Evolutionary conservation across 2,797 vertebrate species (phyloP).

Genomic region (Nothura maculosa): DNA sequence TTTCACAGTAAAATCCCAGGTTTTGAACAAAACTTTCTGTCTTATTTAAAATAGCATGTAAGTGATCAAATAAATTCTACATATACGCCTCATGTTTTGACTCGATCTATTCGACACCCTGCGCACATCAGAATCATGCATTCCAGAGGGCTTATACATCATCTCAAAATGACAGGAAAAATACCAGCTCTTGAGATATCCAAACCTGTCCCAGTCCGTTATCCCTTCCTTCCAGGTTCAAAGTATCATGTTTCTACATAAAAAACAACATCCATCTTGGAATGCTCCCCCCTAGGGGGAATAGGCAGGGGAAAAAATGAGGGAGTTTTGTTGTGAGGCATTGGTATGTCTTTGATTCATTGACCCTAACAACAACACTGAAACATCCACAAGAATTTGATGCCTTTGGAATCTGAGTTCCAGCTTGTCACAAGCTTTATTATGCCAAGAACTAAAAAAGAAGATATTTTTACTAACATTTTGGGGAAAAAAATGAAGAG

Average conservation of each 20-base stretch:
- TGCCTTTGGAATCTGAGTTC: conserved; percentile 18
- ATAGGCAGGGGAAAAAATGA: background rate
- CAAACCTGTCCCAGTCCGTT: background rate
- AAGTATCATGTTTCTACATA: conserved; percentile 22
- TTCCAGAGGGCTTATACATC: background rate
- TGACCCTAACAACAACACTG: conserved; percentile 4
- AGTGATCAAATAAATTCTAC: background rate
- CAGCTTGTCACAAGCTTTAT: background rate
- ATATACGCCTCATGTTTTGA: background rate
- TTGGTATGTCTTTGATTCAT: conserved; percentile 42
- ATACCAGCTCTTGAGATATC: background rate
- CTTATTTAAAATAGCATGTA: background rate
- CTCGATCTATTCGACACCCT: background rate
- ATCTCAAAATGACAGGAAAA: background rate
- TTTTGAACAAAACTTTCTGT: background rate
- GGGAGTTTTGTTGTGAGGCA: background rate
- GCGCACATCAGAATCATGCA: background rate
- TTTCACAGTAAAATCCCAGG: background rate
- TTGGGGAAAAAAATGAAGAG: background rate
- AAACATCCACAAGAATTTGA: background rate
- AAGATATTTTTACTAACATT: background rate
- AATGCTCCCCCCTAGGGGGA: conserved; percentile 38
- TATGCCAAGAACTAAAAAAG: background rate
- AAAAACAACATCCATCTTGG: conserved; percentile 44
- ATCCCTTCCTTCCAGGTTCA: conserved; percentile 25